Base-by-base conservation (phyloP, 2,797 vertebrate genomes). In the Acrossocheilus wenchowensis region DNA sequence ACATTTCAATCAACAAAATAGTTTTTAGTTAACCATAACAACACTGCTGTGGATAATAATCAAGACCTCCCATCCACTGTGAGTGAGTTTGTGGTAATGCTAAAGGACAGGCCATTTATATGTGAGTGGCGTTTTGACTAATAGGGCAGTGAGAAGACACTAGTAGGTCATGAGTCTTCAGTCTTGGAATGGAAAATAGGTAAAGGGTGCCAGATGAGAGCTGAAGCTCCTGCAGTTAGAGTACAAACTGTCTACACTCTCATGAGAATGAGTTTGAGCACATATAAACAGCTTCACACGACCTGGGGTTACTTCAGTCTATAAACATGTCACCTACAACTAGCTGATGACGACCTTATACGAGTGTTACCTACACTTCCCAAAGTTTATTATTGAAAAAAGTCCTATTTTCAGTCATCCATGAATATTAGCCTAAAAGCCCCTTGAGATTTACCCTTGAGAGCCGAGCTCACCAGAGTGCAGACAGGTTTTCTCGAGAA, bases 151-250 rank as follows among this genome's bases (percentile, higher is more conserved):
- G 43, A 75, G 41, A 83, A 62, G 71, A 74, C 71, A 83, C 72
- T 64, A 62, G 41, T 75, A 83, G 82, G 82, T 83, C 71, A 74
- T 36, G 52, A 75, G 82, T 57, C 71, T 73, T 74, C 54, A 83
- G 71, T 34, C 54, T 83, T 74, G n/a, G 71, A 82, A 72, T 82
- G 71, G 52, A 50, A 72, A 62, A 60, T 23, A 64, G 26, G 36
- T 34, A 48, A 83, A 75, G 54, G 6, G 39, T 83, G n/a, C 71
- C 71, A 74, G 82, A 83, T 41, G 36, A 60, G 54, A 45, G 4
- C n/a, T 30, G n/a, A 83, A 74, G 71, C 54, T 39, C 48, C 23
- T 12, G 68, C 48, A 48, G 39, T 72, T 74, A 5, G 9, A 72
- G 69, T 57, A 30, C 54, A 73, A 45, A 39, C 82, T 60, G 66